These are phyloP conservation scores for Pachyramphus minor DNA, from an alignment of 2,113 vertebrate species.

Conservation along the genomic window DNA sequence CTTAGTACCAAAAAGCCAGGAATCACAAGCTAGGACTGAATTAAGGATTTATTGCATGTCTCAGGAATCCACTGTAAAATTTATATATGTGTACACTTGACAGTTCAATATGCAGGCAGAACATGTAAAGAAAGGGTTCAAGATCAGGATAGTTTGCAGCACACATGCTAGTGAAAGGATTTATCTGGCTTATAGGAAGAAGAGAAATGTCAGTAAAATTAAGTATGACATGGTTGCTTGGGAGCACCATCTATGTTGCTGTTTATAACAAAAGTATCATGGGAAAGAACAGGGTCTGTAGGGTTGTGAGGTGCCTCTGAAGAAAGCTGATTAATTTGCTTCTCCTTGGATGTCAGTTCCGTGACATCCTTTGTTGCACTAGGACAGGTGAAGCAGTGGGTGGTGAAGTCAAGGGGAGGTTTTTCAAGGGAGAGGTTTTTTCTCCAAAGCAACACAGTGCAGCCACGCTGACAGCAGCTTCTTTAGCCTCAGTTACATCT, in stretches of 20 bases:
- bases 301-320: background rate
- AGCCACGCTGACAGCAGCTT: background rate
- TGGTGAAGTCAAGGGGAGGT: background rate
- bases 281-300: background rate
- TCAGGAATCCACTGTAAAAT: background rate
- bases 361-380: background rate
- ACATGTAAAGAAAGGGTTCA: background rate
- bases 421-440: background rate
- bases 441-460: rapidly evolving
- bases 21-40: background rate
- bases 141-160: background rate
- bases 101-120: background rate
- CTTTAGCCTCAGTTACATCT: background rate
- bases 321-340: background rate
- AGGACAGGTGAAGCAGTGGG: background rate
- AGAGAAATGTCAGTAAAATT: background rate
- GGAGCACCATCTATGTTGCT: background rate
- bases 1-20: background rate
- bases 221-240: background rate
- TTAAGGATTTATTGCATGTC: background rate
- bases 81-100: background rate
- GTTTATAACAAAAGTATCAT: background rate
- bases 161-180: background rate
- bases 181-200: background rate
- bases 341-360: background rate